These are phyloP conservation scores for Heliconius melpomene DNA, from an alignment of 1,140 invertebrate species.

Conservation along the genomic window DNA sequence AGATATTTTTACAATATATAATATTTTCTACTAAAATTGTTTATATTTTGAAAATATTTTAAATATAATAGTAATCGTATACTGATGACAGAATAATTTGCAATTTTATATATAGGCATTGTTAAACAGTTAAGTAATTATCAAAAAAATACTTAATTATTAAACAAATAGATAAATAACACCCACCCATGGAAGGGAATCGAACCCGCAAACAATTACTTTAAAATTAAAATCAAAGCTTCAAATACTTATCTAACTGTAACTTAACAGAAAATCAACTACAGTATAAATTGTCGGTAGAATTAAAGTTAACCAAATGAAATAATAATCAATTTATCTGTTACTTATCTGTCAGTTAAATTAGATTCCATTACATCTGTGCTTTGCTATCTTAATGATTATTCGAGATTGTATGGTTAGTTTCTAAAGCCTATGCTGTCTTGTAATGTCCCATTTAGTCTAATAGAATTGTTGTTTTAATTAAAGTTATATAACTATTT, in stretches of 20 bases:
- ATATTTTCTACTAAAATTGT: no score
- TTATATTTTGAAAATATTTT: no score
- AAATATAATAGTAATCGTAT: no score
- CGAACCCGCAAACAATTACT: background rate
- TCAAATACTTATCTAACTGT: no score
- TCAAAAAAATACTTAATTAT: background rate
- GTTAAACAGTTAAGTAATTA: no score
- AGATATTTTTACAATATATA: no score
- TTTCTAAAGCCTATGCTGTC: background rate
- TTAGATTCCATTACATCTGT: conserved; percentile 4
- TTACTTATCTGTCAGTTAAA: conserved; percentile 11
- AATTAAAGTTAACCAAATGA: background rate
- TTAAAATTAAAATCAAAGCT: background rate
- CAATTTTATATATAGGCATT: no score
- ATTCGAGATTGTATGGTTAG: background rate
- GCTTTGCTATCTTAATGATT: conserved; percentile 14
- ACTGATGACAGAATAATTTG: no score
- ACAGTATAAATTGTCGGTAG: background rate
- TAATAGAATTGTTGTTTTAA: background rate
- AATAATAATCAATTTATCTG: conserved; percentile 11
- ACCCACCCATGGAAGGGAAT: background rate
- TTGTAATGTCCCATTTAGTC: background rate
- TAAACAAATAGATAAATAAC: background rate
- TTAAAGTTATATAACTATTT: background rate
- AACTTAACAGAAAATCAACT: background rate